A percentile compares a stretch with the other conserved stretches of the same genome.
phyloP scores from a whole-genome alignment of 2,113 vertebrate species.

The Zootoca vivipara region DNA sequence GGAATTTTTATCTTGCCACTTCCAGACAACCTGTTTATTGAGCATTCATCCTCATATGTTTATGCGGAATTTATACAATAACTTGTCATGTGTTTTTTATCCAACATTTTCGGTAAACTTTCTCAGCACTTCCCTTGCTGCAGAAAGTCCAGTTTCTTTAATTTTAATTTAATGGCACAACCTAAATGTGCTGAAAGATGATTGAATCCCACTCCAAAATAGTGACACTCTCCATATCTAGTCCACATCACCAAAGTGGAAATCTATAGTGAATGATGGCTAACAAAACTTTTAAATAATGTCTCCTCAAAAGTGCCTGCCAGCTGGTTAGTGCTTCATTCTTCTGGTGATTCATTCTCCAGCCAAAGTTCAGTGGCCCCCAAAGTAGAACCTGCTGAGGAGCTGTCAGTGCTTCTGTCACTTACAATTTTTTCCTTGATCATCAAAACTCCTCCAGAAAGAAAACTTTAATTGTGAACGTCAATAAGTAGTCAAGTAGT shows the following conservation, averaged over 20 bases:
- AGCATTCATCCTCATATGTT: too few species aligned
- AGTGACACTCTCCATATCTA: neutral
- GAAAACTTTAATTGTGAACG: neutral
- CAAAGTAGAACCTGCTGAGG: neutral
- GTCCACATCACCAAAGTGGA: neutral
- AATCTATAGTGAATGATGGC: neutral
- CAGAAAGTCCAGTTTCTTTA: too few species aligned
- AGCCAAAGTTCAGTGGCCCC: neutral
- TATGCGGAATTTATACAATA: too few species aligned
- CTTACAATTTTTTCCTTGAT: slow-evolving; percentile 1
- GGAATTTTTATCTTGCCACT: neutral
- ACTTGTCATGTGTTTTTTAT: too few species aligned
- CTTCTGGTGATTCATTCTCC: neutral
- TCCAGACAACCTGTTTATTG: too few species aligned
- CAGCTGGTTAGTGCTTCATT: neutral
- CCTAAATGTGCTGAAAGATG: too few species aligned
- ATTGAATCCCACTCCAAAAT: too few species aligned
- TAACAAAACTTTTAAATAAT: neutral
- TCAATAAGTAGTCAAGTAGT: neutral
- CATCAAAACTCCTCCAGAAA: neutral
- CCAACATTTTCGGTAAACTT: too few species aligned
- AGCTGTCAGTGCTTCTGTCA: neutral
- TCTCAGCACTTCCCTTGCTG: too few species aligned
- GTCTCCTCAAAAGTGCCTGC: neutral
- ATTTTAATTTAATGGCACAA: too few species aligned